Evolutionary conservation across 1,140 invertebrate species (phyloP), one percentile per base, ranked within the genome.

Genomic region (Macrocentrus cingulum): DNA sequence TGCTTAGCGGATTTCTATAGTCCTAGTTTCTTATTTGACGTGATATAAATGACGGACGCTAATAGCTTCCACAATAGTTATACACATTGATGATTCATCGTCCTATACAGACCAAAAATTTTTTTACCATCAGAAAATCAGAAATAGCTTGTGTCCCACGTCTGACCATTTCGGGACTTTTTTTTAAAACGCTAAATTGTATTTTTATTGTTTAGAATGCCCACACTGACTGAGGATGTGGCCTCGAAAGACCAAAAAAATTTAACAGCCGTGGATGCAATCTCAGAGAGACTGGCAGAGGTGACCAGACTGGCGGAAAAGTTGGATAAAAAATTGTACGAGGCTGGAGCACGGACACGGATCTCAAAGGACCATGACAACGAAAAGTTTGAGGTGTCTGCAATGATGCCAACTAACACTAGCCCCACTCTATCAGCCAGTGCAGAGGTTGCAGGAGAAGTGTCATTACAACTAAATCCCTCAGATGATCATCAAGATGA

Each of bases 291-390:
- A 65, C 71, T 89, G 22, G 71, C 80, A n/a, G 85, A 87, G 70
- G 85, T 88, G 0, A 85, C 86, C 5, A 80, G 80, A 42, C 77
- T 88, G 1, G 86, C 87, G 1, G 86, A 88, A 64, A 84, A 86
- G 53, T 69, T 89, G 39, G 87, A 88, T 63, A 80, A 80, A 6
- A 76, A 71, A 70, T 77, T 75, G 56, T 86, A 69, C 75, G 82
- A 66, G 77, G 85, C 73, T 68, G 77, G 77, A 6, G 77, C 74
- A 4, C 67, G 66, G 39, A 75, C 71, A 56, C 69, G 68, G 61
- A 22, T 56, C 11, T 13, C 59, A 13, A 48, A 53, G 23, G 6
- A 51, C 36, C 29, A 34, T 25, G 46, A 39, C 4, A 36, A 53
- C 1, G 20, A 32, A 25, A 37, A 59, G 32, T 45, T 15, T 36